Conservation (phyloP, 1,140 invertebrate genomes). For the Drosophila sulfurigaster region DNA sequence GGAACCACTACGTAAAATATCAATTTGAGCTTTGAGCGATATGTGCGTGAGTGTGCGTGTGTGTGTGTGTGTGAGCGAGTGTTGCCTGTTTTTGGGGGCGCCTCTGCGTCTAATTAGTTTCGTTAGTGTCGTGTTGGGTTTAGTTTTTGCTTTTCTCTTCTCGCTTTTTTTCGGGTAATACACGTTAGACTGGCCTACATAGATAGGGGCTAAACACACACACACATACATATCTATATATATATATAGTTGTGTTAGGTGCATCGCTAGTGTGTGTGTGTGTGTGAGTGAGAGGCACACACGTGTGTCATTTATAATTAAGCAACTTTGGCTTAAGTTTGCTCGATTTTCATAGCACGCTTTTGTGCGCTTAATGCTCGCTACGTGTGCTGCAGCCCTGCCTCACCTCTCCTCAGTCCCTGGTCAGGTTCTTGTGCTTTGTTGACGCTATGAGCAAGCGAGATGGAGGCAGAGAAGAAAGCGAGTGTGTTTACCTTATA, state of each 20-base stretch:
- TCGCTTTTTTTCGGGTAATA: slow-evolving; percentile 43
- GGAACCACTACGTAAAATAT: slow-evolving; percentile 68
- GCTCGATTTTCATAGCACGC: slow-evolving; percentile 58
- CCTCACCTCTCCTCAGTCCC: not conserved
- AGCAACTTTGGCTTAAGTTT: slow-evolving; percentile 75
- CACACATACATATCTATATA: not conserved
- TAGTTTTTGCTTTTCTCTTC: slow-evolving; percentile 38
- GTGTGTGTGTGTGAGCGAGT: slow-evolving; percentile 26
- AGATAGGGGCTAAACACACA: slow-evolving; percentile 47
- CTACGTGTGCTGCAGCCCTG: slow-evolving; percentile 50
- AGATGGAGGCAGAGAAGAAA: not conserved
- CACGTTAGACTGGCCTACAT: slow-evolving; percentile 60
- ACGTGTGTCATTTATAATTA: slow-evolving; percentile 84
- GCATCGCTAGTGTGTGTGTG: slow-evolving; percentile 14
- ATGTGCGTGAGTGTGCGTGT: slow-evolving; percentile 45
- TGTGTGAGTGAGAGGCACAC: slow-evolving; percentile 13
- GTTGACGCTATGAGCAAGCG: slow-evolving; percentile 29
- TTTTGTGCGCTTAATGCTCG: slow-evolving; percentile 75
- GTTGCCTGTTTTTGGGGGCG: slow-evolving; percentile 64
- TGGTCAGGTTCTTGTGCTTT: slow-evolving; percentile 18
- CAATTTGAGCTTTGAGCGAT: slow-evolving; percentile 81
- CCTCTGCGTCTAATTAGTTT: slow-evolving; percentile 78
- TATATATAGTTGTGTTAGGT: slow-evolving; percentile 5
- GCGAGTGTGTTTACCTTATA: slow-evolving; percentile 72
- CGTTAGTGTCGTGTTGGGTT: slow-evolving; percentile 70